phyloP scores from a whole-genome alignment of 2,888 invertebrate species.

The Cephus sareptanus region DNA sequence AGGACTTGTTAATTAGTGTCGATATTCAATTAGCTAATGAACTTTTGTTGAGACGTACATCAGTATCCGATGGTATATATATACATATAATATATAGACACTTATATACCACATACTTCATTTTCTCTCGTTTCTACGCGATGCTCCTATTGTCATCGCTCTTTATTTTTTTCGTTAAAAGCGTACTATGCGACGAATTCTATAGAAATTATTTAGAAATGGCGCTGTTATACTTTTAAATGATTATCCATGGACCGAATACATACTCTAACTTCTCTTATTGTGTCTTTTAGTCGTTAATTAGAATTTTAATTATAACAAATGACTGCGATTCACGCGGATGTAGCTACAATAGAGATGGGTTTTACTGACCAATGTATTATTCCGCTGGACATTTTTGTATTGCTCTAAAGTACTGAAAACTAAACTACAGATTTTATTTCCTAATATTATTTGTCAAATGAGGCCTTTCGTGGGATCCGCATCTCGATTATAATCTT shows the following conservation, averaged over 20 bases:
- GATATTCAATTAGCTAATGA: constrained; percentile 45
- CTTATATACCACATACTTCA: background rate
- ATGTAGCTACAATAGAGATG: background rate
- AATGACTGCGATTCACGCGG: background rate
- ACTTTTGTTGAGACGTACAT: constrained; percentile 41
- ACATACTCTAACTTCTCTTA: background rate
- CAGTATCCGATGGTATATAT: constrained; percentile 28
- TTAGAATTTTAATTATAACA: background rate
- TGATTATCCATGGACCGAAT: background rate
- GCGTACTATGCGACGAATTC: background rate
- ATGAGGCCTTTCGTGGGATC: background rate
- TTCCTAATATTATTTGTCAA: background rate
- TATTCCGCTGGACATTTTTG: background rate
- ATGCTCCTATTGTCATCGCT: background rate
- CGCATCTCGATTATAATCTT: background rate
- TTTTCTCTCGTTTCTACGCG: background rate
- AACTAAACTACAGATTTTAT: background rate
- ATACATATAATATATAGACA: background rate
- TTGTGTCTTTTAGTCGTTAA: background rate
- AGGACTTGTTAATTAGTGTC: constrained; percentile 55
- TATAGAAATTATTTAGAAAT: background rate
- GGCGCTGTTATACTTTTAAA: background rate
- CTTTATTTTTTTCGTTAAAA: background rate
- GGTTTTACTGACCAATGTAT: background rate
- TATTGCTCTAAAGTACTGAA: background rate